These are phyloP conservation scores for Astreopora myriophthalma DNA, from an alignment of 64 coral and sea anemone genomes.

Conservation along the genomic window DNA sequence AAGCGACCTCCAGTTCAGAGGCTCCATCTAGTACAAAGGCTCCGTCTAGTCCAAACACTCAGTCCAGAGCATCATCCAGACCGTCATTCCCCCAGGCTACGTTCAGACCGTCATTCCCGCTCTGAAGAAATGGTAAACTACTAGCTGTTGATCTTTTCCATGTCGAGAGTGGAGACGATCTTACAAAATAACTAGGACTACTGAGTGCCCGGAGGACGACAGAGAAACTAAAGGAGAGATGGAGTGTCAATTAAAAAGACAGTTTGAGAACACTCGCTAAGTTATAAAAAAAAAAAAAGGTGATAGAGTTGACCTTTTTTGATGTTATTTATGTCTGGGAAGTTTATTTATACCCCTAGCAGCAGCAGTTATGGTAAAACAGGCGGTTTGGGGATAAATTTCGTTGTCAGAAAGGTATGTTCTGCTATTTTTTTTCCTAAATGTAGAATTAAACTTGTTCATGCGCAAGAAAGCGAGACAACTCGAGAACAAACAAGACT, in stretches of 20 bases:
- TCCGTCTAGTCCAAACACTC: background rate
- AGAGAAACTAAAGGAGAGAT: background rate
- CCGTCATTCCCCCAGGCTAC: too few species aligned
- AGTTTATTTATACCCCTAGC: conserved; percentile 28
- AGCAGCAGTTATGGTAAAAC: background rate
- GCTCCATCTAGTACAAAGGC: background rate
- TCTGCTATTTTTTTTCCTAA: background rate
- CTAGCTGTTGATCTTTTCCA: too few species aligned
- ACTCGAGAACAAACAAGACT: too few species aligned
- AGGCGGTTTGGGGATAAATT: background rate
- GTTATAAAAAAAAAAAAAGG: background rate
- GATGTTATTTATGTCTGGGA: conserved; percentile 25
- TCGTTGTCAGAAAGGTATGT: background rate
- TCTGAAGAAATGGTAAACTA: background rate
- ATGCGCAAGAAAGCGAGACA: too few species aligned
- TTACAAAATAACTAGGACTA: too few species aligned
- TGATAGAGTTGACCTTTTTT: background rate
- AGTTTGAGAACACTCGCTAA: background rate
- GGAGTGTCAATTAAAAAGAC: background rate
- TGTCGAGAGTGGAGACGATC: too few species aligned
- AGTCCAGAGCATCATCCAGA: background rate
- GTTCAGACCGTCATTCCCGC: background rate
- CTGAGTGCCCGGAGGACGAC: background rate
- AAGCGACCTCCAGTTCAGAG: background rate
- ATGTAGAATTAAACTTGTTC: too few species aligned